Conservation (phyloP, 1,140 invertebrate genomes). For the Heliconius nattereri region DNA sequence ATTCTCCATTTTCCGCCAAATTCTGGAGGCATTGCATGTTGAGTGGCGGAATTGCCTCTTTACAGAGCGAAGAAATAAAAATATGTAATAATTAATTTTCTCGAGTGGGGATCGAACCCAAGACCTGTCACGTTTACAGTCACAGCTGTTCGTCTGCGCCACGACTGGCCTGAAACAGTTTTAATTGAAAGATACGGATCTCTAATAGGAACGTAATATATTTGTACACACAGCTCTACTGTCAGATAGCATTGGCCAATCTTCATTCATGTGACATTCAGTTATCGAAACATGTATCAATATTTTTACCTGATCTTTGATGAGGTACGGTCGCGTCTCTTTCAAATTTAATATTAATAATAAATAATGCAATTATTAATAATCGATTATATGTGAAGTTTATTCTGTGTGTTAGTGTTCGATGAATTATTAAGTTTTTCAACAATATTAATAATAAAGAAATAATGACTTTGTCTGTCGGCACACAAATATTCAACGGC, state of each 20-base stretch:
- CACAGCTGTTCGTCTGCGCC: too few species aligned
- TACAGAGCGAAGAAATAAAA: too few species aligned
- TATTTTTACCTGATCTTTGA: slow-evolving; percentile 29
- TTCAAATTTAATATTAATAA: not conserved
- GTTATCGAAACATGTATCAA: slow-evolving; percentile 29
- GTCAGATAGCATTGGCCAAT: slow-evolving; percentile 42
- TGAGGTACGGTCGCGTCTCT: slow-evolving; percentile 25
- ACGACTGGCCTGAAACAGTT: too few species aligned
- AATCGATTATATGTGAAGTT: not conserved
- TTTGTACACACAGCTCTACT: slow-evolving; percentile 15
- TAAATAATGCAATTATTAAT: not conserved
- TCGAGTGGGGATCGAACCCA: too few species aligned
- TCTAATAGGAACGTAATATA: not conserved
- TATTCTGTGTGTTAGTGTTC: slow-evolving; percentile 1
- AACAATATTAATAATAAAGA: not conserved
- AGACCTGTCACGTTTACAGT: too few species aligned
- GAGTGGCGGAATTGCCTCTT: too few species aligned
- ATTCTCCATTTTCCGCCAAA: too few species aligned
- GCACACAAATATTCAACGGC: slow-evolving; percentile 46
- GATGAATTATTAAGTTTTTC: not conserved
- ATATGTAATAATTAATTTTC: too few species aligned
- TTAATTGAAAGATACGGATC: not conserved
- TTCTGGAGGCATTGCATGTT: too few species aligned
- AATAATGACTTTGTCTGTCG: slow-evolving; percentile 49
- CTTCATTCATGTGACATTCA: slow-evolving; percentile 27